These are phyloP conservation scores for Cottus gobio DNA, from an alignment of 2,113 vertebrate species.

Conservation along the genomic window DNA sequence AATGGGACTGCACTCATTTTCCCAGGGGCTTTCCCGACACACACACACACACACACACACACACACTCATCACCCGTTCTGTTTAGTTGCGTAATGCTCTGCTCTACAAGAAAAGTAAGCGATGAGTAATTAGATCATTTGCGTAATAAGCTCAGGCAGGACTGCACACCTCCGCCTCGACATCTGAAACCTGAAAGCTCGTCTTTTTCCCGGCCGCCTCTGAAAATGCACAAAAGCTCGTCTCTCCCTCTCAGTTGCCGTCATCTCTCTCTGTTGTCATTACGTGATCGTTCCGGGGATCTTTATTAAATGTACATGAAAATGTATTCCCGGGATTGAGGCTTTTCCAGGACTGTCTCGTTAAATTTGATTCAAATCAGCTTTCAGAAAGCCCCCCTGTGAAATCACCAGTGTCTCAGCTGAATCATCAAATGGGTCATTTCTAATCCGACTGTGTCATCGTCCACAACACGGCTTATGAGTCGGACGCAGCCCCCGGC, in stretches of 20 bases:
- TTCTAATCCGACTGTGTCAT: conserved; percentile 31
- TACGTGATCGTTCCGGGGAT: neutral
- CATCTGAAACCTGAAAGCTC: conserved; percentile 41
- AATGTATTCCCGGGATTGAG: conserved; percentile 3
- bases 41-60: neutral
- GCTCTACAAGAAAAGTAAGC: conserved; percentile 51
- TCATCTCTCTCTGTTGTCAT: conserved; percentile 25
- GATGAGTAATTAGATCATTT: conserved; percentile 56
- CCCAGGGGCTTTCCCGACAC: conserved; percentile 24
- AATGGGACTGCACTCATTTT: conserved; percentile 39
- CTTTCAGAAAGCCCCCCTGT: conserved; percentile 8
- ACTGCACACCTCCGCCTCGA: conserved; percentile 7
- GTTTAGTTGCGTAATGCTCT: conserved; percentile 33
- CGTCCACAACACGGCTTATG: conserved; percentile 2
- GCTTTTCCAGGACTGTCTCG: conserved; percentile 29
- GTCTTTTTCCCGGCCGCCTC: conserved; percentile 10
- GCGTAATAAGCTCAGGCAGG: conserved; percentile 52
- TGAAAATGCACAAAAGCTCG: conserved; percentile 45
- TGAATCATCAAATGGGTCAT: conserved; percentile 38
- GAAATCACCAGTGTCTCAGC: conserved; percentile 41
- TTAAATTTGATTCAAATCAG: conserved; percentile 53
- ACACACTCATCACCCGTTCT: neutral
- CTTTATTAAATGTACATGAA: conserved; percentile 34
- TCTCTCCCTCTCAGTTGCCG: conserved; percentile 2
- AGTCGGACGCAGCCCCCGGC: neutral